Evolutionary conservation across 2,888 invertebrate species (phyloP), one percentile per base, ranked within the genome.

Genomic region (Drosophila mimica): DNA sequence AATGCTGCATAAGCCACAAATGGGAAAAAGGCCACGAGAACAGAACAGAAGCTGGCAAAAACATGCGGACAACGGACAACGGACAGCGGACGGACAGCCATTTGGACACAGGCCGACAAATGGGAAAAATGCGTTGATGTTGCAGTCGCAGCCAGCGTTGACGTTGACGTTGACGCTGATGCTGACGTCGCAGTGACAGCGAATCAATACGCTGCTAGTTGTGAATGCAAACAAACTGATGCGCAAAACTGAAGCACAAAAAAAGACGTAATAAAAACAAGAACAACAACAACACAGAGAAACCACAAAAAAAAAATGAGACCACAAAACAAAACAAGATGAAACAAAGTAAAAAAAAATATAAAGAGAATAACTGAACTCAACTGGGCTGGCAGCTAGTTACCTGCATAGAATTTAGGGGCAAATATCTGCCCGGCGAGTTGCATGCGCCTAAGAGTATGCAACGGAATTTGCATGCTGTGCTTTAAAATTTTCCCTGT

Each of bases 121-220:
- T 88, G 72, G 72, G 65, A 56, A 73, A 81, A 81, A 72, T 87
- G 79, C 87, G 88, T 83, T 71, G 56, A 63, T 70, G 66, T 49
- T 69, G 53, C 64, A 52, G 56, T 59, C 40, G 66, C 57, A 56
- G 81, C 28, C 53, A 13, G 15, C 54, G 54, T 63, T 33, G 59
- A 25, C 43, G 54, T 63, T 33, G 59, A 25, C 43, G 56, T 40
- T 34, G 56, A 25, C 43, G 25, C 25, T 25, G 25, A 25, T 3
- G 56, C 34, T 34, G 56, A 13, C 56, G 46, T 30, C 59, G 67
- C 67, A 40, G 64, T 54, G 54, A 64, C 79, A 75, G 84, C 89
- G 75, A 85, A 85, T 85, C 84, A 89, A 85, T 85, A 88, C 61
- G 73, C 80, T 76, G 69, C 62, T 62, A 67, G 68, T 49, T 54